Evolutionary conservation across 1,140 invertebrate genomes (phyloP).

Genomic region (Melitaea cinxia): DNA sequence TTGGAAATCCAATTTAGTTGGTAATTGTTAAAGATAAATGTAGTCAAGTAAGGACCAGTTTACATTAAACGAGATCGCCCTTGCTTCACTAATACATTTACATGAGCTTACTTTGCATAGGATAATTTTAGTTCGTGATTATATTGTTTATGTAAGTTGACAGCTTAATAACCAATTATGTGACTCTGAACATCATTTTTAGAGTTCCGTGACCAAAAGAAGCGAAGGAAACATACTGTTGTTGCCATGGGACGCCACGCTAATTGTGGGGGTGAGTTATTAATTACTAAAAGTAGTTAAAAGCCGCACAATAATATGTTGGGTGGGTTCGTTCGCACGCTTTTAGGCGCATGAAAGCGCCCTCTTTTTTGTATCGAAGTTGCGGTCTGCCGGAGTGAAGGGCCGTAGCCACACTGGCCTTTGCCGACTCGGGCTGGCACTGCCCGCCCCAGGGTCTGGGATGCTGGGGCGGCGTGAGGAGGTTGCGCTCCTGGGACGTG

Average conservation of each 20-base stretch:
- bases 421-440: too few species aligned
- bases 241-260: too few species aligned
- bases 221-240: not conserved
- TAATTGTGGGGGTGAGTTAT: not conserved
- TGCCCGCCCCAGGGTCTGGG: too few species aligned
- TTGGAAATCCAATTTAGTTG: conserved; percentile 28
- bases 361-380: too few species aligned
- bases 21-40: conserved; percentile 27
- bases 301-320: too few species aligned
- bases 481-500: too few species aligned
- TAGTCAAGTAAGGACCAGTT: conserved; percentile 17
- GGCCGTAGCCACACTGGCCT: too few species aligned
- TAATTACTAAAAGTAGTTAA: too few species aligned
- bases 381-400: too few species aligned
- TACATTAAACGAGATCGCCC: conserved; percentile 23
- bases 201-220: not conserved
- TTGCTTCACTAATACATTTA: conserved; percentile 26
- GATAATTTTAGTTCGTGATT: conserved; percentile 24
- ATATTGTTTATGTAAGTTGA: conserved; percentile 27
- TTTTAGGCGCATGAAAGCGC: too few species aligned
- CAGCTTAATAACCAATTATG: conserved; percentile 23
- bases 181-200: not conserved
- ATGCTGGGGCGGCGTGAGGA: too few species aligned
- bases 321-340: too few species aligned
- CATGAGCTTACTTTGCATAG: conserved; percentile 23